These are phyloP conservation scores for Petrolisthes manimaculis DNA, from an alignment of 2,888 invertebrate genomes.

Conservation along the genomic window DNA sequence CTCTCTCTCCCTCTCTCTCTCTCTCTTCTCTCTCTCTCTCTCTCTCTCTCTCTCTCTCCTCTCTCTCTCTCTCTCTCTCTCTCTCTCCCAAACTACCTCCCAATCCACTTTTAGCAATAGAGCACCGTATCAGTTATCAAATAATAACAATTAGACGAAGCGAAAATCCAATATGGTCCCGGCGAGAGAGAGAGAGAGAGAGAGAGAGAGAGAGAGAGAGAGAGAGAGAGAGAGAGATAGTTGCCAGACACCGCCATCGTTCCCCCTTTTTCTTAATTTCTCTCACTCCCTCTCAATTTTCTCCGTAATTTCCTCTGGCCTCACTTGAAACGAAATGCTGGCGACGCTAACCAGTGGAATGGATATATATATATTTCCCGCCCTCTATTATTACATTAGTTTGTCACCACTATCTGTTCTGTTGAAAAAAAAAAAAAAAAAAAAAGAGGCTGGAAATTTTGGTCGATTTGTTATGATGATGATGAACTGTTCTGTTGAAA, in stretches of 20 bases:
- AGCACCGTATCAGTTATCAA: background rate
- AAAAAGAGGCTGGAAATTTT: too few species aligned
- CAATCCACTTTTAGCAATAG: background rate
- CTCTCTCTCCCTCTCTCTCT: background rate
- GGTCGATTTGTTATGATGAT: too few species aligned
- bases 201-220: too few species aligned
- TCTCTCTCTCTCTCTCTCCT: slow-evolving; percentile 11
- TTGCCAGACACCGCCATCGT: background rate
- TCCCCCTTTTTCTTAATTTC: background rate
- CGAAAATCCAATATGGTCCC: slow-evolving; percentile 8
- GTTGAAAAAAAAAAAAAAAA: too few species aligned
- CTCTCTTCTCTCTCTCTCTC: too few species aligned
- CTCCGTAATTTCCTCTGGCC: background rate
- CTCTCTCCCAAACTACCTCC: too few species aligned
- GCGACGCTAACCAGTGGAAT: slow-evolving; percentile 1
- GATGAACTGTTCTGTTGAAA: too few species aligned
- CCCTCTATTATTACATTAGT: too few species aligned
- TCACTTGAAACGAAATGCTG: slow-evolving; percentile 16
- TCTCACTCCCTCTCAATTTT: slow-evolving; percentile 10
- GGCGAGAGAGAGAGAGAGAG: background rate
- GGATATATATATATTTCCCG: background rate
- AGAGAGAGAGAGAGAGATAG: too few species aligned
- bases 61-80: slow-evolving; percentile 2
- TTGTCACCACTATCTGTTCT: too few species aligned
- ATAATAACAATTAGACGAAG: slow-evolving; percentile 16